Percentiles rank a stretch among this genome's conserved stretches.
Evolutionary conservation across 1,140 invertebrate genomes (phyloP).

Genomic region (Lordiphosa stackelbergi): DNA sequence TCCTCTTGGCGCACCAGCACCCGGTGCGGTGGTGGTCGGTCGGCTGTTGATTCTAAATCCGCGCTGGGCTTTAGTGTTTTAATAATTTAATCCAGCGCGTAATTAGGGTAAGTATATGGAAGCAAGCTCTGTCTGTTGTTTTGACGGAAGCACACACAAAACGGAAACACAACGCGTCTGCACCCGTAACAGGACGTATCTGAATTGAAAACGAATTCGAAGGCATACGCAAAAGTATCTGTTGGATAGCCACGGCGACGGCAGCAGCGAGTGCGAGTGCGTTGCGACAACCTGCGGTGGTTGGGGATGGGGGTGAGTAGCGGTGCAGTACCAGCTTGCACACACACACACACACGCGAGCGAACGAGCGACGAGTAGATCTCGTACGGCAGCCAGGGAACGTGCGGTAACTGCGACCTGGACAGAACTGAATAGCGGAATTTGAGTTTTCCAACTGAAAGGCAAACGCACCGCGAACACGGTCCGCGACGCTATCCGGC

Average conservation of each 20-base stretch:
- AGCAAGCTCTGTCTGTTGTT: conserved; percentile 19
- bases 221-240: conserved; percentile 71
- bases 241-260: conserved; percentile 41
- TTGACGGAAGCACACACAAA: conserved; percentile 35
- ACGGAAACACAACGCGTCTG: conserved; percentile 74
- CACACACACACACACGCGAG: conserved; percentile 10
- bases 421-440: conserved; percentile 53
- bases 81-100: conserved; percentile 76
- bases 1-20: conserved; percentile 13
- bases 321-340: conserved; percentile 27
- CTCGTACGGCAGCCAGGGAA: conserved; percentile 5
- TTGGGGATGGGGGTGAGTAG: conserved; percentile 32
- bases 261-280: conserved; percentile 30
- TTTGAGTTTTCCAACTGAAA: conserved; percentile 50
- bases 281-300: conserved; percentile 31
- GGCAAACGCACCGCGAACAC: conserved; percentile 25
- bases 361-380: conserved; percentile 12
- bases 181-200: conserved; percentile 75
- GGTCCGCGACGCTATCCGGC: conserved; percentile 9
- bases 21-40: conserved; percentile 17
- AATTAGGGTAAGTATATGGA: conserved; percentile 73
- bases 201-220: conserved; percentile 75
- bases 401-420: conserved; percentile 16
- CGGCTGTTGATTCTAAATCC: conserved; percentile 62
- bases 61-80: conserved; percentile 65